Evolutionary conservation across 2,888 invertebrate genomes (phyloP), one percentile per base, ranked within the genome.

Genomic region (Tipula lateralis): DNA sequence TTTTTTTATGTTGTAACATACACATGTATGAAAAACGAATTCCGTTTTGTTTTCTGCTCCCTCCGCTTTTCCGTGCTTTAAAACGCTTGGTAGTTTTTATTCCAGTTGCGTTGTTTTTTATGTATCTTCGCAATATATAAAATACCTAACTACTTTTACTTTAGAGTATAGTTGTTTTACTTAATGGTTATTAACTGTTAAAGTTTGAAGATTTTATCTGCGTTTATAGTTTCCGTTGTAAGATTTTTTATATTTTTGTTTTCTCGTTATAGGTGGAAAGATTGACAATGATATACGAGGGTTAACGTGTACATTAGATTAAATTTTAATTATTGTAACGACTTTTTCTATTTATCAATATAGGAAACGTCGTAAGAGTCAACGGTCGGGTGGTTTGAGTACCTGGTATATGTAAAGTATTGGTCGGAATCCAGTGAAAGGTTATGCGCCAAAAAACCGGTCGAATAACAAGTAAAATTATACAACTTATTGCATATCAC

Each of bases 151-250:
- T 50, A 19, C 66, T 24, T 24, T 24, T 66, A 24, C 66, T 66
- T n/a, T n/a, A 66, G 2, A 66, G 66, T 66, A 13, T 32, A 4
- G n/a, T 44, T 44, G 9, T 66, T 66, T 24, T 66, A 66, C 12
- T 66, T 66, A 66, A 66, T 66, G 66, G 66, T 66, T 66, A 66
- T 66, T 66, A 66, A 66, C 66, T 66, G 66, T 66, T 66, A 66
- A 66, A 66, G 66, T 66, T 66, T 66, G 24, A 66, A 66, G 66
- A 66, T 66, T 66, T 66, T 66, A 24, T 24, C 66, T 24, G 24
- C 24, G 66, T 66, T 66, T 66, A 24, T 19, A 24, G 66, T 66
- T 19, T 19, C 24, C 9, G 66, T 24, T 12, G 66, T 66, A 24
- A 66, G 66, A 24, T 19, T 24, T 66, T 24, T 24, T 7, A 66